Conservation (phyloP, 2,113 vertebrate species). For the Motacilla alba region DNA sequence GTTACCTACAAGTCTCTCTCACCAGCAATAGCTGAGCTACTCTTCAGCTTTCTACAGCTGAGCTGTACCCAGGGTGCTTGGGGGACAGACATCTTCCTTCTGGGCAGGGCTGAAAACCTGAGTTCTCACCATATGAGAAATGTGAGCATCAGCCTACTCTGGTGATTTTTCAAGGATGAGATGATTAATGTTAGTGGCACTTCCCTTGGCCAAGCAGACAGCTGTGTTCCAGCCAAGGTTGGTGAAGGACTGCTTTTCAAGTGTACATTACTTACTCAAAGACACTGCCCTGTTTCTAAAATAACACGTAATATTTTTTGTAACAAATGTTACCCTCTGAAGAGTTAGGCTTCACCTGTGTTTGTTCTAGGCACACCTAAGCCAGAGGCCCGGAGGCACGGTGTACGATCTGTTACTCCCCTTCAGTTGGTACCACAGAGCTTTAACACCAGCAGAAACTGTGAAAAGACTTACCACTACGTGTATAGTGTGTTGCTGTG, state of each 20-base stretch:
- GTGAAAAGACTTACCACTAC: conserved; percentile 96
- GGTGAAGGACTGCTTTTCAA: neutral
- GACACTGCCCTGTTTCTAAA: neutral
- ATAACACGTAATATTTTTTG: neutral
- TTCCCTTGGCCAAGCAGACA: neutral
- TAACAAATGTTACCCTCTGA: neutral
- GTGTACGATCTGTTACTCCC: neutral
- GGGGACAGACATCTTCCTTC: neutral
- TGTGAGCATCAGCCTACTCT: neutral
- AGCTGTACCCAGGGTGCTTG: neutral
- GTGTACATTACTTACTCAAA: neutral
- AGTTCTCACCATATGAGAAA: neutral
- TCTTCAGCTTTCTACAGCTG: neutral
- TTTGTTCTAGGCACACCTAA: neutral
- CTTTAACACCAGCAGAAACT: conserved; percentile 69
- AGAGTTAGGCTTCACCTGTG: neutral
- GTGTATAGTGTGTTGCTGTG: conserved; percentile 99
- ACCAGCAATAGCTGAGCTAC: neutral
- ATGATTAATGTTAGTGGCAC: neutral
- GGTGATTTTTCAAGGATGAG: neutral
- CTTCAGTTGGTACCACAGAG: conserved; percentile 27
- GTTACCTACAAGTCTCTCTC: neutral
- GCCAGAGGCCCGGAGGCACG: neutral
- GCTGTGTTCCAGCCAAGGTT: neutral
- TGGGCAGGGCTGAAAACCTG: neutral